Conservation (phyloP, 2,113 vertebrate species). For the Notarius lentiginosus region DNA sequence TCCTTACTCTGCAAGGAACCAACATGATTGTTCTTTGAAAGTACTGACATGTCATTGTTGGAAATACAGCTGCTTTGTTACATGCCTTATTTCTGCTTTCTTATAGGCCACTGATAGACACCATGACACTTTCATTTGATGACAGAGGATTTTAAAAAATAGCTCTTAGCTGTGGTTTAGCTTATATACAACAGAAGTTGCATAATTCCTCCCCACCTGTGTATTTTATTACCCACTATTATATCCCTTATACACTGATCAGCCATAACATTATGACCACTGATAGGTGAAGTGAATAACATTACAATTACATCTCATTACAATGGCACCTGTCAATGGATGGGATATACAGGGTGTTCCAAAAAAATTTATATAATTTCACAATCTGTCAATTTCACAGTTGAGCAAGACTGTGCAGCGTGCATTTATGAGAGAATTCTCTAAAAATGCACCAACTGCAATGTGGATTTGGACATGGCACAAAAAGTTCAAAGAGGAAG, state of each 20-base stretch:
- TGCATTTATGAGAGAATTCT: too few relatives aligned
- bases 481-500: too few relatives aligned
- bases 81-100: conserved; percentile 53
- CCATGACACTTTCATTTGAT: conserved; percentile 65
- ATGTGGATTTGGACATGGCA: too few relatives aligned
- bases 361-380: too few relatives aligned
- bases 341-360: too few relatives aligned
- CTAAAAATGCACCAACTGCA: too few relatives aligned
- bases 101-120: conserved; percentile 63
- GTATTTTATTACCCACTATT: conserved; percentile 44
- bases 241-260: background rate
- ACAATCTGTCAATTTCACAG: too few relatives aligned
- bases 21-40: conserved; percentile 31
- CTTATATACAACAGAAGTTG: conserved; percentile 26
- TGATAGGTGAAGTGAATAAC: too few relatives aligned
- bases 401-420: too few relatives aligned
- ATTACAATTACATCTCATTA: too few relatives aligned
- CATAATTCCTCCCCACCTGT: conserved; percentile 37
- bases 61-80: conserved; percentile 67
- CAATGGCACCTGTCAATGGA: too few relatives aligned
- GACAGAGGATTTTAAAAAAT: conserved; percentile 58
- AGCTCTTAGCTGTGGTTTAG: conserved; percentile 1
- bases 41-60: conserved; percentile 55
- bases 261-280: too few relatives aligned
- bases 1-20: conserved; percentile 55